Evolutionary conservation across 2,113 vertebrate species (phyloP), one percentile per base, ranked within the genome.

Genomic region (Opisthocomus hoazin): DNA sequence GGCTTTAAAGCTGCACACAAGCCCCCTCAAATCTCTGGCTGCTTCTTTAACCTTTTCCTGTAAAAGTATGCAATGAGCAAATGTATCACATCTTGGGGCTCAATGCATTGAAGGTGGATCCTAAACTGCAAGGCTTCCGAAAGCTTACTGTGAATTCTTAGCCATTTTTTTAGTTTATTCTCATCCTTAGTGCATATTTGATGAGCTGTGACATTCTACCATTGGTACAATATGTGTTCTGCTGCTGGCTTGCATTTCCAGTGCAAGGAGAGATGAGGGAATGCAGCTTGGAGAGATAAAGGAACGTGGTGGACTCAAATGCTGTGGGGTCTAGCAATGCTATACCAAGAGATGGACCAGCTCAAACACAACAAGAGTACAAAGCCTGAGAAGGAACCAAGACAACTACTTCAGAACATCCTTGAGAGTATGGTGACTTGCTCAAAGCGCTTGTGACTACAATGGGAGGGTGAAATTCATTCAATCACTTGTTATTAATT

Each of bases 401-500:
- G 29, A 41, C 29, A 69, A 17, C 43, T 13, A 80, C 66, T 84
- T 84, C 37, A 81, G 36, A 92, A 74, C 19, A 63, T 84, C 22
- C 56, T 61, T 66, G n/a, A 64, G 51, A 78, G 12, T 17, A 66
- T 39, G 11, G 41, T 90, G 60, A 58, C 41, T 78, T 89, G 29
- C 21, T 87, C 46, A 70, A 89, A 87, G 83, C 74, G 41, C 32
- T 86, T 86, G 43, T 51, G 74, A 56, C 83, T 94, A 63, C 46
- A 84, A 48, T 6, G 30, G 43, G 68, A 84, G 90, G 64, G 64
- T 86, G 71, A 93, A 94, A 96, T 60, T 84, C 71, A 74, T 88
- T 95, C 60, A 83, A 3, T 91, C 54, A 58, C 88, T 75, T 92
- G n/a, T 68, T 86, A 77, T 92, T 96, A 96, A 90, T 97, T 95